These are phyloP conservation scores for Colius striatus DNA, from an alignment of 2,113 vertebrate species.

Conservation along the genomic window DNA sequence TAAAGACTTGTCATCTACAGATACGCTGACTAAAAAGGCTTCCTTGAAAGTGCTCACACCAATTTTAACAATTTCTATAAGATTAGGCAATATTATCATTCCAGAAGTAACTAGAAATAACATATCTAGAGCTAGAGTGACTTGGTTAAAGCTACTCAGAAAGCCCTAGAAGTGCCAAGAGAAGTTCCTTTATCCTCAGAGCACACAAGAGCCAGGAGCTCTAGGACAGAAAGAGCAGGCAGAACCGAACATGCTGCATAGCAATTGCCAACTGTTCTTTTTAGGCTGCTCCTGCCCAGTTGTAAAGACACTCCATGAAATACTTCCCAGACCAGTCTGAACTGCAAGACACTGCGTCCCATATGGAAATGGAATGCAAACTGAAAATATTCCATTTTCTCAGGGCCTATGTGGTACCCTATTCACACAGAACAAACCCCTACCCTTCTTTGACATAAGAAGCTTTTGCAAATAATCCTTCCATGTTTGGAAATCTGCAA, in stretches of 20 bases:
- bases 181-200: not conserved
- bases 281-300: not conserved
- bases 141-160: not conserved
- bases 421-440: not conserved
- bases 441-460: not conserved
- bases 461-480: not conserved
- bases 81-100: not conserved
- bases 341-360: not conserved
- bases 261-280: not conserved
- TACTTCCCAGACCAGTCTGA: not conserved
- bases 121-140: not conserved
- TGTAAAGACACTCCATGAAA: not conserved
- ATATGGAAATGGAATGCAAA: no score
- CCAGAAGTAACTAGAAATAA: not conserved
- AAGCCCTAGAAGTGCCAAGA: not conserved
- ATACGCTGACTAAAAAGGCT: not conserved
- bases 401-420: not conserved
- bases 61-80: not conserved
- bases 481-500: not conserved
- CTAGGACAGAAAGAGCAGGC: not conserved
- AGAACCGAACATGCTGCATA: not conserved
- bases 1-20: not conserved
- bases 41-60: not conserved
- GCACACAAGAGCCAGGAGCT: not conserved
- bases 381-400: not conserved